A percentile compares a stretch with the other conserved stretches of the same genome.
phyloP scores from a whole-genome alignment of 2,888 invertebrate species.

The Venusia cambrica region DNA sequence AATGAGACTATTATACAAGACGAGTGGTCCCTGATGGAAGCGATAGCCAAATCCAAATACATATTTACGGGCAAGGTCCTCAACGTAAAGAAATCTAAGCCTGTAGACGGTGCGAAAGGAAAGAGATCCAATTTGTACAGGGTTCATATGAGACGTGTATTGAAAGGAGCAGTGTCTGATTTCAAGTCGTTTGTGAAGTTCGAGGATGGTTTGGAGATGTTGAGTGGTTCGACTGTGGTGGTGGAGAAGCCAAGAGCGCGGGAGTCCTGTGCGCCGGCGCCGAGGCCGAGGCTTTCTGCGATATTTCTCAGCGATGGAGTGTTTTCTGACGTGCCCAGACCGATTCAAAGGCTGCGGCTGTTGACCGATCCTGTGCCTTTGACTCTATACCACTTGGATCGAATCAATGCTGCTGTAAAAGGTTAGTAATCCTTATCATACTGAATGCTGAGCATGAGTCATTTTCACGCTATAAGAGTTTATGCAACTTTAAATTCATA shows the following conservation, averaged over 20 bases:
- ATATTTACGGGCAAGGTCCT: constrained; percentile 78
- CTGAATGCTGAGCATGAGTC: too few species aligned
- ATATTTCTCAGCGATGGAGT: constrained; percentile 68
- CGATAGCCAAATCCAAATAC: constrained; percentile 73
- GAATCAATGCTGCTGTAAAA: constrained; percentile 78
- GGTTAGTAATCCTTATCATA: constrained; percentile 55
- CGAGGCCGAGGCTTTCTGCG: constrained; percentile 69
- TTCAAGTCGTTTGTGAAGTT: constrained; percentile 59
- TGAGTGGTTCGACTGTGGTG: constrained; percentile 64
- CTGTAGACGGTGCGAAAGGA: constrained; percentile 43
- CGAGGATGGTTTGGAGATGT: constrained; percentile 50
- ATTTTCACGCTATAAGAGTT: too few species aligned
- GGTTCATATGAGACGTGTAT: constrained; percentile 67
- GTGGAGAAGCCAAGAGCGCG: constrained; percentile 58
- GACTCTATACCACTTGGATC: constrained; percentile 75
- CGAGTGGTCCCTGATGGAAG: constrained; percentile 74
- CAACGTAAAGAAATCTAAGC: constrained; percentile 64
- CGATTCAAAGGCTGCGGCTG: constrained; percentile 54
- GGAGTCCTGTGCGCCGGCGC: constrained; percentile 66
- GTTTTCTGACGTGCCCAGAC: constrained; percentile 46
- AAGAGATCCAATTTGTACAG: constrained; percentile 69
- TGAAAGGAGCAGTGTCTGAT: constrained; percentile 69
- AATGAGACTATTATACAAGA: constrained; percentile 76
- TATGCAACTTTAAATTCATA: too few species aligned
- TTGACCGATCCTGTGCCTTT: constrained; percentile 76